phyloP scores from a whole-genome alignment of 2,113 vertebrate species.

The Cichladusa arquata region DNA sequence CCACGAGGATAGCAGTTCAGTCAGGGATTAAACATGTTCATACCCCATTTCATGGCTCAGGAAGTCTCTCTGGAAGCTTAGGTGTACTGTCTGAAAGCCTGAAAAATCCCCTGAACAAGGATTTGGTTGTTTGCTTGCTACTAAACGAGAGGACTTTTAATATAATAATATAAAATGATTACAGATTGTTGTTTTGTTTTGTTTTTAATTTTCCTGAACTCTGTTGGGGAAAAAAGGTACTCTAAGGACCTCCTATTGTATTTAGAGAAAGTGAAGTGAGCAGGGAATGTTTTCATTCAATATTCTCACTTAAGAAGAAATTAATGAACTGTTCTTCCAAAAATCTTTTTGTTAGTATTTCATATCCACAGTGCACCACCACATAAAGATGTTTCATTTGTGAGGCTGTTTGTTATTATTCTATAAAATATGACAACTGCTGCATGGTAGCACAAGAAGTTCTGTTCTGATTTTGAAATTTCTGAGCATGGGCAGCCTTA shows the following conservation, averaged over 20 bases:
- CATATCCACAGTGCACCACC: background rate
- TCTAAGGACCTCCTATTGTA: background rate
- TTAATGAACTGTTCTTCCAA: background rate
- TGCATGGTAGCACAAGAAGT: background rate
- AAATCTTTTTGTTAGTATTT: background rate
- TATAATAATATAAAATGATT: background rate
- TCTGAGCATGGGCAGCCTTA: background rate
- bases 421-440: background rate
- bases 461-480: background rate
- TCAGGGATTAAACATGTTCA: conserved; percentile 48
- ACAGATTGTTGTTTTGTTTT: background rate
- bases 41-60: conserved; percentile 44
- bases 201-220: background rate
- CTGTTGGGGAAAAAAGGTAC: background rate
- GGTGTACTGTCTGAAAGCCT: background rate
- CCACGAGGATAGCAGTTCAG: conserved; percentile 10
- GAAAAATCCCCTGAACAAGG: background rate
- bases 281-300: background rate
- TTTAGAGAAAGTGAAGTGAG: background rate
- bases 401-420: background rate
- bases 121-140: conserved; percentile 6
- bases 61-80: background rate
- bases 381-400: background rate
- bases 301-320: background rate
- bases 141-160: background rate